Base-by-base conservation (phyloP, 2,797 vertebrate genomes). In the Selene dorsalis region DNA sequence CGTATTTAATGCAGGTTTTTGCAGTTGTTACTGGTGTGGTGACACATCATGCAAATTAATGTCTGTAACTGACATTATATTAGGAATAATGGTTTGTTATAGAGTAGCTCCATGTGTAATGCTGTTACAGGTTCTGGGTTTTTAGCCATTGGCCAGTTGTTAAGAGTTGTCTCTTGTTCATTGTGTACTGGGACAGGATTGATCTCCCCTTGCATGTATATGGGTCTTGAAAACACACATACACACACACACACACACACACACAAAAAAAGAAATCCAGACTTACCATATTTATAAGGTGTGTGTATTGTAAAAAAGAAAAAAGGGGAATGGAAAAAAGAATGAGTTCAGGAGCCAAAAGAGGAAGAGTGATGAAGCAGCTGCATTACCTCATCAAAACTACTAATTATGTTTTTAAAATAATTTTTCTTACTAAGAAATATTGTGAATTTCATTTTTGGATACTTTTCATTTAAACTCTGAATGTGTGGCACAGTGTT, bases 21-120 rank as follows among this genome's bases (percentile, higher is more conserved):
- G 32, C 38, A 13, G 18, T 59, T 71, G 35, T 67, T 78, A 45
- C 38, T 53, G 18, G 47, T 59, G 12, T 48, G 24, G 4, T 55
- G 71, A 60, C 52, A 4, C 43, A 62, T 78, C 73, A 80, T 83
- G 66, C 62, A 86, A 75, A 84, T 75, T 26, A 6, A 67, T 65
- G 66, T 68, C 56, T 70, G 41, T 24, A 18, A 13, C 28, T 67
- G 73, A 64, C 75, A 43, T 55, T 43, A 61, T 69, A 77, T 87
- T 20, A 74, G 52, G 50, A 83, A 16, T 68, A 48, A 81, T 80
- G 52, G 6, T 45, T 78, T 20, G 28, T 62, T 59, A 56, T 55
- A 30, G 26, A 67, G 43, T 16, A 45, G 47, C 68, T 75, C 14
- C 16, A 5, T 50, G 20, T 38, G 65, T 50, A 67, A 77, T 61